Evolutionary conservation across 2,113 vertebrate species (phyloP).

Genomic region (Oceanites oceanicus): DNA sequence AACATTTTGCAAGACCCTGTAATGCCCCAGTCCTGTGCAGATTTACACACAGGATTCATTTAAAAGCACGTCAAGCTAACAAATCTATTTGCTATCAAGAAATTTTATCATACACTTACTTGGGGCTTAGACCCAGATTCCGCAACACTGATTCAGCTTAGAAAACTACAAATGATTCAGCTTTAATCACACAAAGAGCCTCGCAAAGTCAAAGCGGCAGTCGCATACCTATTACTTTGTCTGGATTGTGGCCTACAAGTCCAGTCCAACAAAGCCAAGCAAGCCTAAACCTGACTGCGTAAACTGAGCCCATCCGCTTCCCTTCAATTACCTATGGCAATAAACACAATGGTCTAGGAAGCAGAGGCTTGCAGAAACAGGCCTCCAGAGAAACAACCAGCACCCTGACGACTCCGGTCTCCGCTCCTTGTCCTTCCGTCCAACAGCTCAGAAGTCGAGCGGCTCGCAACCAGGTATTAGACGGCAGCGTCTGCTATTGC

Average conservation of each 20-base stretch:
- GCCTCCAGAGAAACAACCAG: background rate
- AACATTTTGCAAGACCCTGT: background rate
- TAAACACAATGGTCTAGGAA: constrained; percentile 10
- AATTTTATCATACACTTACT: background rate
- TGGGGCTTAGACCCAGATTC: background rate
- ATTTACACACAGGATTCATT: background rate
- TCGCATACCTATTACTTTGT: background rate
- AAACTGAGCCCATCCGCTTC: constrained; percentile 16
- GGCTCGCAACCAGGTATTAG: background rate
- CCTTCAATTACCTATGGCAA: background rate
- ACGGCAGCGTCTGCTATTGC: fast-evolving
- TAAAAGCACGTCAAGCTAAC: background rate
- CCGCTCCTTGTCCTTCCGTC: fast-evolving
- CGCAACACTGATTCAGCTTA: background rate
- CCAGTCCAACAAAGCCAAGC: constrained; percentile 24
- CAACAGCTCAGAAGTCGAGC: background rate
- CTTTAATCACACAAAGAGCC: background rate
- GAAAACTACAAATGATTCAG: background rate
- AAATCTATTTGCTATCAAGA: background rate
- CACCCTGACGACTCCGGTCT: background rate
- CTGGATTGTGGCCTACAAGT: background rate
- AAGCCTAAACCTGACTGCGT: constrained; percentile 26
- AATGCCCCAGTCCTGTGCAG: background rate
- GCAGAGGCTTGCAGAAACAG: constrained; percentile 45
- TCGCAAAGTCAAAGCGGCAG: background rate